Evolutionary conservation across 2,797 vertebrate species (phyloP), one percentile per base, ranked within the genome.

Genomic region (Coendou prehensilis): DNA sequence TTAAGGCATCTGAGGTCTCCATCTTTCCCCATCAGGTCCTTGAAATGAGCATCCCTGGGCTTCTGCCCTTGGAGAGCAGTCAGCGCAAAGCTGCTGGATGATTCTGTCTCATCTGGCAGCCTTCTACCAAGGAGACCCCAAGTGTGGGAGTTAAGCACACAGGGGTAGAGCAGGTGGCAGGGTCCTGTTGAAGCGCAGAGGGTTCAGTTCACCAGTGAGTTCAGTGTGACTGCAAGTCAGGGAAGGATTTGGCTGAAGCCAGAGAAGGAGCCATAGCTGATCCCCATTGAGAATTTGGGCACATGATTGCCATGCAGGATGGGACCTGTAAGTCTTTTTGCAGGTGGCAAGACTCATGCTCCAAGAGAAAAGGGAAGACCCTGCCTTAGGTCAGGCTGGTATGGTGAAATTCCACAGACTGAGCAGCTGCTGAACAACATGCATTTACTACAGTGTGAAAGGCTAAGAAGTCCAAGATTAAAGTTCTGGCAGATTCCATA

Each of bases 1-100:
- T 52, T 56, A 78, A 81, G 91, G 92, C 78, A 0, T 0, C 94
- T 0, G 0, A 1, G 26, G 61, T 92, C 93, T 95, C 52, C 47
- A 61, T 15, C 94, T 47, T 92, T 73, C 56, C 64, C 17, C n/a
- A 0, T 56, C 78, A 13, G 0, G 76, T 3, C 86, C 95, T 97
- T 96, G 67, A 96, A 97, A 96, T 92, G 96, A 85, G 22, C 33
- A 0, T 50, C 67, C 13, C 85, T 89, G 91, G 95, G 96, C 95
- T 97, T 18, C 88, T 76, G 6, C 20, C 57, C 57, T 45, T 82
- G 87, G 82, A 97, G 14, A 54, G 37, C 91, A 91, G 95, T 91
- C 79, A 87, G 89, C 94, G 63, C 92, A 47, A 20, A 23, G 0
- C 94, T 87, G 0, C 69, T 59, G 5, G 28, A 37, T 45, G 78